Evolutionary conservation across 1,140 invertebrate genomes (phyloP), one percentile per base, ranked within the genome.

Genomic region (Nymphalis io): DNA sequence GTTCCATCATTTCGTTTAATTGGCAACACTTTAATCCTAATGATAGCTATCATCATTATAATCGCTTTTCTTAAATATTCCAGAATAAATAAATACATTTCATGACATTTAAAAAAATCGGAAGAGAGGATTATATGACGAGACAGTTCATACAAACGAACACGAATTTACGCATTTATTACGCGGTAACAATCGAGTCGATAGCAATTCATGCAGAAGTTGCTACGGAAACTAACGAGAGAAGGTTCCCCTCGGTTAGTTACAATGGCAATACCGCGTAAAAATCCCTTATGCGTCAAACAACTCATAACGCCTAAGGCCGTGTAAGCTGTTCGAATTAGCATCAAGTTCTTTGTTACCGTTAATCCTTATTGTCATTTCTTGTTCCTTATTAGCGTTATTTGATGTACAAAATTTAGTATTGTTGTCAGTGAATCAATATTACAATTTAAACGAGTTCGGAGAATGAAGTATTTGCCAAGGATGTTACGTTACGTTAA

Each of bases 251-350:
- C 23, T 55, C 3, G 13, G 12, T 18, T n/a, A 3, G 13, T n/a
- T 11, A 18, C 23, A 11, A 27, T 27, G 0, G 2, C 11, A 4
- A 55, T 40, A 33, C 21, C 58, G 78, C 55, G 74, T 75, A 55
- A 71, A 79, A 77, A 76, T 79, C 73, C 62, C 55, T 77, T 81
- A 60, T 71, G 78, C 75, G 68, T 80, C 78, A 78, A 64, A 59
- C 58, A 60, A 53, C 53, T 60, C 12, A 21, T 51, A 33, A 53
- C 70, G 57, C 70, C 72, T 57, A n/a, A 68, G 60, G 64, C 60
- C 42, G 15, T 20, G 60, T 23, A 67, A 53, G 51, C 51, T 12
- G n/a, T 1, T 16, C 44, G 23, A 40, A 68, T 58, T 64, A 68
- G 42, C 53, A 57, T 65, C 10, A 20, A 21, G 5, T 23, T 33